Evolutionary conservation across 1,140 invertebrate species (phyloP).

Genomic region (Paralvinella palmiformis): DNA sequence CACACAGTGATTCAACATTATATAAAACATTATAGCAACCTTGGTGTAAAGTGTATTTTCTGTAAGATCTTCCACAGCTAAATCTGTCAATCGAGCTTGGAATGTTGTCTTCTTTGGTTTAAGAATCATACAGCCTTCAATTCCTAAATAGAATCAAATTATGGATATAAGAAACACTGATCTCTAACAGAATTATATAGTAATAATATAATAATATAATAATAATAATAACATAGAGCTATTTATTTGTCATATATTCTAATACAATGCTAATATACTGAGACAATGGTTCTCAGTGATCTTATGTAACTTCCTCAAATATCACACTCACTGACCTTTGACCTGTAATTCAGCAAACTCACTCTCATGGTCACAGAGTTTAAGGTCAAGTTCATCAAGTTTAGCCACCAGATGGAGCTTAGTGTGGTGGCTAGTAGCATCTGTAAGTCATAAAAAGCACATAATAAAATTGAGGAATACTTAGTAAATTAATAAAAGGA

Average conservation of each 20-base stretch:
- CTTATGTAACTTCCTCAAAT: no score
- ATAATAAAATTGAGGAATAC: not conserved
- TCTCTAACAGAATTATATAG: no score
- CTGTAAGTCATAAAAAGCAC: not conserved
- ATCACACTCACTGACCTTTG: not conserved
- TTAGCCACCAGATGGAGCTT: not conserved
- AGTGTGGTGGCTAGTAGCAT: not conserved
- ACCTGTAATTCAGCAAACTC: not conserved
- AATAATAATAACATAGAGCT: no score
- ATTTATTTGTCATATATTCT: no score
- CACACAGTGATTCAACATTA: not conserved
- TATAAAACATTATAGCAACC: slow-evolving; percentile 44
- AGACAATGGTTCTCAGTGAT: no score
- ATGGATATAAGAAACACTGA: no score
- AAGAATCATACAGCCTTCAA: slow-evolving; percentile 64
- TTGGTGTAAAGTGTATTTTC: slow-evolving; percentile 72
- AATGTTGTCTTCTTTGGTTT: slow-evolving; percentile 71
- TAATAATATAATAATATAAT: no score
- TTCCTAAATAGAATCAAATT: no score
- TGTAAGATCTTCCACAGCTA: slow-evolving; percentile 66
- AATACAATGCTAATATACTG: no score
- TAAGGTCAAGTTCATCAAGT: slow-evolving; percentile 2
- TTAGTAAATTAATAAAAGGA: no score
- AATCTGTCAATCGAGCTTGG: slow-evolving; percentile 60
- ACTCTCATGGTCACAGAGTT: slow-evolving; percentile 10